Evolutionary conservation across 1,140 invertebrate genomes (phyloP).

Genomic region (Xylocopa sonorina): DNA sequence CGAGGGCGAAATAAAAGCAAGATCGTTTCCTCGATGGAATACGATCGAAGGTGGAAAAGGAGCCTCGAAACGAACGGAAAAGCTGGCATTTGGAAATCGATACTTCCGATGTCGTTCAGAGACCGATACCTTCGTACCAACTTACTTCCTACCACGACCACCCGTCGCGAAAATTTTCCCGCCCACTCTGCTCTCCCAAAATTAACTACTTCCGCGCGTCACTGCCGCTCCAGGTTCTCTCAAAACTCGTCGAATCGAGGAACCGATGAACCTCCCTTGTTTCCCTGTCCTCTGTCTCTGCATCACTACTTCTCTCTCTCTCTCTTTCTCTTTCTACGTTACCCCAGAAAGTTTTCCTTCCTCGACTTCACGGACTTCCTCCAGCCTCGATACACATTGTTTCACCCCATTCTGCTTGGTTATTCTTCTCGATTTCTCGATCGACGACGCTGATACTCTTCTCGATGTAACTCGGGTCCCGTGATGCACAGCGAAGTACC

Average conservation of each 20-base stretch:
- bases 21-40: constrained; percentile 48
- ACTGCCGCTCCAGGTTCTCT: constrained; percentile 21
- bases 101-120: constrained; percentile 57
- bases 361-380: not conserved
- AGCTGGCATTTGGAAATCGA: constrained; percentile 63
- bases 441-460: not conserved
- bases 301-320: no score
- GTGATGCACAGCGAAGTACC: not conserved
- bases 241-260: constrained; percentile 41
- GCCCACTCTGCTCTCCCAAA: constrained; percentile 40
- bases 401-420: no score
- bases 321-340: not conserved
- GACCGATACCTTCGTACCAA: constrained; percentile 56
- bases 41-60: constrained; percentile 49
- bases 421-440: not conserved
- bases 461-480: not conserved
- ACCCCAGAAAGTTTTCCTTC: not conserved
- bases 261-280: not conserved
- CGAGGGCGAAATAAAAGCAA: constrained; percentile 59
- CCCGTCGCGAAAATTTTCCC: constrained; percentile 55
- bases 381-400: not conserved
- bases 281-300: not conserved
- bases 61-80: constrained; percentile 36
- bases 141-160: constrained; percentile 32
- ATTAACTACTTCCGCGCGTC: constrained; percentile 49